phyloP scores from a whole-genome alignment of 2,797 vertebrate species.

The Semotilus atromaculatus region DNA sequence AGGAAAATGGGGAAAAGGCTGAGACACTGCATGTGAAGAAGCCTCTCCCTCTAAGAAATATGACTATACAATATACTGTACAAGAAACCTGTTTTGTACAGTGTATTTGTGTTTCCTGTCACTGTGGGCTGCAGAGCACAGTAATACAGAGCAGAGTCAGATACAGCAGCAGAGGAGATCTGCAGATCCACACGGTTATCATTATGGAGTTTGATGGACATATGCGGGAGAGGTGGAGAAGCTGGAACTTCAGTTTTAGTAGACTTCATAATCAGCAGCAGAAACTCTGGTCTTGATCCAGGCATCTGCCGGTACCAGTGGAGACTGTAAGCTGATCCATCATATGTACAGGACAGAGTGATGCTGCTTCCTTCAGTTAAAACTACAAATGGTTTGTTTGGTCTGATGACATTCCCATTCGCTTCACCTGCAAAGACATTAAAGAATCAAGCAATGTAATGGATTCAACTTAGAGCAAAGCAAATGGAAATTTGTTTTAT shows the following conservation, averaged over 20 bases:
- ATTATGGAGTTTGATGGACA: slow-evolving; percentile 3
- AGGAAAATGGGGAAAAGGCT: background rate
- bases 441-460: background rate
- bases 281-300: slow-evolving; percentile 36
- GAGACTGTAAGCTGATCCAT: background rate
- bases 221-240: background rate
- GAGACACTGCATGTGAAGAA: background rate
- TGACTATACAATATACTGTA: background rate
- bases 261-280: slow-evolving; percentile 2
- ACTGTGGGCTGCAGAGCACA: slow-evolving; percentile 41
- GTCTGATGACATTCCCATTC: slow-evolving; percentile 3
- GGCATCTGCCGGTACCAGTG: slow-evolving; percentile 44
- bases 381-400: background rate
- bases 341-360: slow-evolving; percentile 34
- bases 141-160: slow-evolving; percentile 27
- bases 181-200: slow-evolving; percentile 15
- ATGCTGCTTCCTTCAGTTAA: slow-evolving; percentile 9
- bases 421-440: background rate
- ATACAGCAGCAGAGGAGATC: background rate
- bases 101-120: background rate
- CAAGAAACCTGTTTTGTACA: slow-evolving; percentile 6
- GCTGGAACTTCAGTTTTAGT: background rate
- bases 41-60: background rate
- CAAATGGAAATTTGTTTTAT: background rate
- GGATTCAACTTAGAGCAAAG: background rate